Percentiles rank a stretch among this genome's conserved stretches.
These are phyloP conservation scores for Diplosoma virens DNA, from an alignment of 23 tunicate species.

Conservation along the genomic window DNA sequence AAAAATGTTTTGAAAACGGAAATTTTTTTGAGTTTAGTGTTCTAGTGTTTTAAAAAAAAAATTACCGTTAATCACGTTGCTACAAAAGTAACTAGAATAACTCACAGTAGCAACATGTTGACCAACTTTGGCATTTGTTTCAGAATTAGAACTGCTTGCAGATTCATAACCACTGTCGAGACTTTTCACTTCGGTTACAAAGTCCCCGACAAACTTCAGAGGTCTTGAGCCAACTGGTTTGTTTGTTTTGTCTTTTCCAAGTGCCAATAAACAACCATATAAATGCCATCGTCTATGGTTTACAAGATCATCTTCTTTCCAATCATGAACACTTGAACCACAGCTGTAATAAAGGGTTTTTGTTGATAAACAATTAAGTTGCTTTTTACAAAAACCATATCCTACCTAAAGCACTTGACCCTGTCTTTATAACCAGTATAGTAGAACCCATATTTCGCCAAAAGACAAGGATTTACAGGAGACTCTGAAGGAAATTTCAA, in stretches of 20 bases:
- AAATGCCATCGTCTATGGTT: slow-evolving; percentile 12
- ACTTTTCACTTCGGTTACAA: not conserved
- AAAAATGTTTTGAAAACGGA: too few relatives aligned
- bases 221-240: not conserved
- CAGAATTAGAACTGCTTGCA: not conserved
- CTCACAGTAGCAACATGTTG: not conserved
- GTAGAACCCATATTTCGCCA: slow-evolving; percentile 34
- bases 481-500: not conserved
- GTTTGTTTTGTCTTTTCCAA: slow-evolving; percentile 7
- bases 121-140: not conserved
- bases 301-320: slow-evolving; percentile 1
- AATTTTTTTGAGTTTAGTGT: too few relatives aligned
- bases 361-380: not conserved
- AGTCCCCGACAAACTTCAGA: not conserved
- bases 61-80: too few relatives aligned
- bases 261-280: not conserved
- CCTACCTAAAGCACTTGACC: slow-evolving; percentile 50
- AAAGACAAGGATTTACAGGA: slow-evolving; percentile 15
- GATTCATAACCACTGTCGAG: slow-evolving; percentile 11
- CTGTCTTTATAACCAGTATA: slow-evolving; percentile 57
- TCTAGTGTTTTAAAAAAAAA: too few relatives aligned
- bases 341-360: not conserved
- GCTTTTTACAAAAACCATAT: too few relatives aligned
- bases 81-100: too few relatives aligned
- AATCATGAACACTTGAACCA: not conserved